Conservation (phyloP, 2,113 vertebrate species). For the Rhea pennata region DNA sequence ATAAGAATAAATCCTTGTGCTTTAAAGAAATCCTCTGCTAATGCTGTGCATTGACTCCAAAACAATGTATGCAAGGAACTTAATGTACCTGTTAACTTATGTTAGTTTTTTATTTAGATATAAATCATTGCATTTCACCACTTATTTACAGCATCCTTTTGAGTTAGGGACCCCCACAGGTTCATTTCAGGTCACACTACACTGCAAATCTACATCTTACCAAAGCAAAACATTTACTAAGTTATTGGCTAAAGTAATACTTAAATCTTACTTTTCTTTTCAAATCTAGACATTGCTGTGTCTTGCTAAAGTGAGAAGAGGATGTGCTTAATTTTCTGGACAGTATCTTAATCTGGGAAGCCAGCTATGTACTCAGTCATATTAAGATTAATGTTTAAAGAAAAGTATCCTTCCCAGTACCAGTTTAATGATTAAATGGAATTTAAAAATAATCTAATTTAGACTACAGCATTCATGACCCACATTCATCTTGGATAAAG, state of each 20-base stretch:
- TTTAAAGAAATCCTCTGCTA: not conserved
- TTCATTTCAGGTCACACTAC: not conserved
- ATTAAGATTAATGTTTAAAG: rapidly evolving
- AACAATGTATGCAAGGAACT: not conserved
- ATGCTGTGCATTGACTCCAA: not conserved
- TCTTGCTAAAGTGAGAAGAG: rapidly evolving
- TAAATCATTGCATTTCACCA: not conserved
- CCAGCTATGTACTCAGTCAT: rapidly evolving
- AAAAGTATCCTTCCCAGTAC: not conserved
- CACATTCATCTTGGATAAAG: not conserved
- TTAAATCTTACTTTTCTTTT: not conserved
- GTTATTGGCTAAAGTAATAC: not conserved
- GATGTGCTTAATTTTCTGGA: rapidly evolving
- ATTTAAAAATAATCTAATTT: not conserved
- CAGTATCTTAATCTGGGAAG: not conserved
- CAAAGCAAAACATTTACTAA: not conserved
- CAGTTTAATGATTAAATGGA: not conserved
- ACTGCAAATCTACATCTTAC: not conserved
- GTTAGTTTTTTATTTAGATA: not conserved
- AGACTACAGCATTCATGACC: not conserved
- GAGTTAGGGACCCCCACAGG: not conserved
- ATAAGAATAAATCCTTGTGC: not conserved
- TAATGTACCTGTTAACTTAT: not conserved
- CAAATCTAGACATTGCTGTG: rapidly evolving
- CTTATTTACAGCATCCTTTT: not conserved